Base-by-base conservation (phyloP, 2,888 invertebrate species). In the Sinopyrophorus schimmeli region DNA sequence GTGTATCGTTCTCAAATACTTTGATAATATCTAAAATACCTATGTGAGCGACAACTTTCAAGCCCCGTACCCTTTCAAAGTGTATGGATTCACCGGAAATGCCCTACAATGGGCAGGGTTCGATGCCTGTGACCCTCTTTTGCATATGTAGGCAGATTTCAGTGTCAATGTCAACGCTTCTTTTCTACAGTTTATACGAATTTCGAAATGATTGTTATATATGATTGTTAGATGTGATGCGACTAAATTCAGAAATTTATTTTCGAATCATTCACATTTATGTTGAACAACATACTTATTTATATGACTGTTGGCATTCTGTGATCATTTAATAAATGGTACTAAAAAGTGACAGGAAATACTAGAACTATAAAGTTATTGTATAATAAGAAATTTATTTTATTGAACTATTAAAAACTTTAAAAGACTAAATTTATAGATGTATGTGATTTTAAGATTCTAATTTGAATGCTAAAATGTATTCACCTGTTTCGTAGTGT, bases 21-120 rank as follows among this genome's bases (percentile, higher is more conserved):
- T 47, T 44, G 48, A 48, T 44, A 52, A 53, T 42, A 55, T 49
- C 49, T 43, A 30, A 34, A 42, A 46, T 46, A 27, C 21, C n/a
- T n/a, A n/a, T n/a, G 27, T 31, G 39, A 41, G 37, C 39, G 43
- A 46, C 47, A 51, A 37, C 42, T 49, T 48, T 40, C 35, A 12
- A 21, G 43, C 31, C 34, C 38, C 40, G 49, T 50, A 49, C 55
- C 46, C 47, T 47, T 47, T 44, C 34, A 30, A 41, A 39, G 39
- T 34, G 28, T 43, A 38, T 27, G 44, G 47, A 47, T 53, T 55
- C 50, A 51, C 55, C 51, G 55, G 55, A 55, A 55, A 46, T 47
- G 39, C 23, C 23, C 35, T 27, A 55, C 55, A 53, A 55, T 41
- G 34, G 49, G 14, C 14, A 20, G 31, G 32, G 41, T 28, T 40